These are phyloP conservation scores for Ashinkailepas kermadecensis DNA, from an alignment of 2,888 invertebrate genomes.

Conservation along the genomic window DNA sequence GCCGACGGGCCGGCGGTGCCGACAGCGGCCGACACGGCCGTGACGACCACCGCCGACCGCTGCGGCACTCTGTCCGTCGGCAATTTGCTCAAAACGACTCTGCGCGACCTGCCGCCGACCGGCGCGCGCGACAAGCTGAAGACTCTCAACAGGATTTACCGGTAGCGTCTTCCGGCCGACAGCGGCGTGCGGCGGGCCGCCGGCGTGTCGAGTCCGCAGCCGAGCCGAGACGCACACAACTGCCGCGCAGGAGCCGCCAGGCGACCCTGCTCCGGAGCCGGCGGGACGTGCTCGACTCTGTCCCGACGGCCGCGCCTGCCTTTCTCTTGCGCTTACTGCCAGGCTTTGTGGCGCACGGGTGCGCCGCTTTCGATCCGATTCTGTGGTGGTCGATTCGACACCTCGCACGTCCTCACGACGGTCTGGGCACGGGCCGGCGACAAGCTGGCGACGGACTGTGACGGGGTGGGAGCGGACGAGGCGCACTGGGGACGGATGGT, in stretches of 20 bases:
- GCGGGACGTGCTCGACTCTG: too few relatives aligned
- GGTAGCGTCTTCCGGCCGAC: background rate
- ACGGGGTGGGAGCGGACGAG: too few relatives aligned
- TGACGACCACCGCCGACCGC: background rate
- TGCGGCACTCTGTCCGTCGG: background rate
- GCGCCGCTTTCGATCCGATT: slow-evolving; percentile 8
- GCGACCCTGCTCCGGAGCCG: background rate
- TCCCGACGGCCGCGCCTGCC: background rate
- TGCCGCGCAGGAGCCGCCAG: background rate
- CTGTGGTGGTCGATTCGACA: background rate
- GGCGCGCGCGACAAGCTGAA: background rate
- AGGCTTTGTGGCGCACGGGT: background rate
- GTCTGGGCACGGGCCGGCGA: too few relatives aligned
- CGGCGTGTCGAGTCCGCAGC: background rate
- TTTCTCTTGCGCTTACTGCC: background rate
- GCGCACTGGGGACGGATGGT: too few relatives aligned
- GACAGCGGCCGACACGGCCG: background rate
- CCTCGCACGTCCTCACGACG: too few relatives aligned
- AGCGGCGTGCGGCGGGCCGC: background rate
- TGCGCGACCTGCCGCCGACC: background rate
- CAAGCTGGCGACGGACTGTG: too few relatives aligned
- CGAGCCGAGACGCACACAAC: background rate
- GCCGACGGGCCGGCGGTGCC: background rate
- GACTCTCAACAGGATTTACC: background rate
- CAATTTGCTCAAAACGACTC: background rate